Evolutionary conservation across 1,140 invertebrate genomes (phyloP).

Genomic region (Laupala kohalensis): DNA sequence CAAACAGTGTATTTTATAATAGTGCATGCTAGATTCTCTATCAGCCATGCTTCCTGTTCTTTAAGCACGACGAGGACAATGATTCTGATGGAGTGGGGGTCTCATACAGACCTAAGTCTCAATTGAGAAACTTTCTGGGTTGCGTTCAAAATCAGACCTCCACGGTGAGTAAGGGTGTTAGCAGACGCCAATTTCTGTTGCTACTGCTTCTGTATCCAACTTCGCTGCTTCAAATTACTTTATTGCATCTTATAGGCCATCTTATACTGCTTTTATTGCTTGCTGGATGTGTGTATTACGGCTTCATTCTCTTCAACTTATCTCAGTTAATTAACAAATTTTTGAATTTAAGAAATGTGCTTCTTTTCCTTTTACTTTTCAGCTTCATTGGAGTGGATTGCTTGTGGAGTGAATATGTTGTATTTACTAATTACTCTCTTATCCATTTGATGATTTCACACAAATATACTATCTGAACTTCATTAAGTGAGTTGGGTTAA

Average conservation of each 20-base stretch:
- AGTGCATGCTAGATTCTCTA: slow-evolving; percentile 9
- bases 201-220: not conserved
- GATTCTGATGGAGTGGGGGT: slow-evolving; percentile 31
- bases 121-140: slow-evolving; percentile 27
- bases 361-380: too few relatives aligned
- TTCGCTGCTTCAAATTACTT: not conserved
- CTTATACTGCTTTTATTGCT: not conserved
- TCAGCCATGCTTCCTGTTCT: slow-evolving; percentile 9
- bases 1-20: not conserved
- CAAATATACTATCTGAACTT: too few relatives aligned
- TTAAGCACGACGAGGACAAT: slow-evolving; percentile 32
- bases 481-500: too few relatives aligned
- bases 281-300: slow-evolving; percentile 10
- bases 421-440: too few relatives aligned
- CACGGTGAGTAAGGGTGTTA: slow-evolving; percentile 30
- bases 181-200: not conserved
- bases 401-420: too few relatives aligned
- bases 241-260: not conserved
- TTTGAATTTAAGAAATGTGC: too few relatives aligned
- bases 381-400: too few relatives aligned
- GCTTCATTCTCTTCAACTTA: too few relatives aligned
- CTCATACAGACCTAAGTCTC: slow-evolving; percentile 31
- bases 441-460: too few relatives aligned
- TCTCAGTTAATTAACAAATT: too few relatives aligned
- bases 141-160: slow-evolving; percentile 31